Conservation (phyloP, 1,140 invertebrate genomes). For the Idris sp. region DNA sequence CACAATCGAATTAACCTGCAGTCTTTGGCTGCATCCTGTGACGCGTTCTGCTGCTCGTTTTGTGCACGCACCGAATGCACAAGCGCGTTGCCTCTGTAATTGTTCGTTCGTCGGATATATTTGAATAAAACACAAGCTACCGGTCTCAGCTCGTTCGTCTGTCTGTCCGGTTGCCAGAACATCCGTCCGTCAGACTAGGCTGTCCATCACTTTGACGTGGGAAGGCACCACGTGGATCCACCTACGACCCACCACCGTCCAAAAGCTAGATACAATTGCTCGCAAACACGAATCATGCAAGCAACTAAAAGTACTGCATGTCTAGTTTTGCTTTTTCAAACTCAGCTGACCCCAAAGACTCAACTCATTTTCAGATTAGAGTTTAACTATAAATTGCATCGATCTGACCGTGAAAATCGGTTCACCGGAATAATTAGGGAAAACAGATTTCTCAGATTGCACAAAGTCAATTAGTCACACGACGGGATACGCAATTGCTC, state of each 20-base stretch:
- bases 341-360: no score
- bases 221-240: conserved; percentile 76
- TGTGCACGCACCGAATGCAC: conserved; percentile 62
- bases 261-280: conserved; percentile 78
- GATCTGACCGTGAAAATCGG: conserved; percentile 62
- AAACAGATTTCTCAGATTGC: conserved; percentile 63
- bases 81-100: conserved; percentile 70
- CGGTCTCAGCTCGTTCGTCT: conserved; percentile 70
- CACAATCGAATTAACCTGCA: conserved; percentile 65
- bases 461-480: conserved; percentile 72
- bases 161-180: conserved; percentile 74
- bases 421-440: conserved; percentile 70
- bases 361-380: no score
- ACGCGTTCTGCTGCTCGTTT: conserved; percentile 61
- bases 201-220: conserved; percentile 78
- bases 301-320: no score
- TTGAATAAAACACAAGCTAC: conserved; percentile 79
- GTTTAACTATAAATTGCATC: no score
- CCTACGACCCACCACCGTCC: conserved; percentile 70
- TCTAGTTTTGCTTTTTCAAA: no score
- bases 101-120: conserved; percentile 76
- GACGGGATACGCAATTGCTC: conserved; percentile 62
- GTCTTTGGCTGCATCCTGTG: conserved; percentile 65
- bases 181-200: conserved; percentile 74
- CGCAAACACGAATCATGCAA: conserved; percentile 77